Percentiles rank a stretch among this genome's conserved stretches.
phyloP scores from a whole-genome alignment of 2,888 invertebrate species.

The Limnephilus rhombicus region DNA sequence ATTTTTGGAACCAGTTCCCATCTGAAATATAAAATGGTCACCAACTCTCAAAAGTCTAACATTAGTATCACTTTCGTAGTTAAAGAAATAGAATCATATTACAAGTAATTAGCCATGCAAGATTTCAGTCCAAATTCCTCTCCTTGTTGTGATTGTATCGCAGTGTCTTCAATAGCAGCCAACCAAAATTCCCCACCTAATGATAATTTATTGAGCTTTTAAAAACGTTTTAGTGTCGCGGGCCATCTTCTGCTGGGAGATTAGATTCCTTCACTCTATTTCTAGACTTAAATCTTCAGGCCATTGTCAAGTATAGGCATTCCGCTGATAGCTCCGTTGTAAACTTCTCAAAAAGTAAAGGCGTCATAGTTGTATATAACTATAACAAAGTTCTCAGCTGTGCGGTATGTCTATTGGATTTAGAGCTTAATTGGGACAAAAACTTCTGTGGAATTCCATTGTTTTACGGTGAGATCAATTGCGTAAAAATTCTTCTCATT shows the following conservation, averaged over 20 bases:
- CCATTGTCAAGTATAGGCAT: not conserved
- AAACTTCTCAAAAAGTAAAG: not conserved
- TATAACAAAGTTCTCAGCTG: no score
- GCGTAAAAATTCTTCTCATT: not conserved
- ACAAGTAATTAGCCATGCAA: not conserved
- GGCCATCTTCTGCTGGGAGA: not conserved
- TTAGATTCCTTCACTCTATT: not conserved
- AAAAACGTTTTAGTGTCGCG: not conserved
- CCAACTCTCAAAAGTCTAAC: no score
- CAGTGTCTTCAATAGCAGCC: not conserved
- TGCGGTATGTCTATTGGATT: not conserved
- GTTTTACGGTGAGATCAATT: not conserved
- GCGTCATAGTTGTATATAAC: no score
- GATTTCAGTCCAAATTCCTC: not conserved
- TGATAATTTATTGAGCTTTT: constrained; percentile 1
- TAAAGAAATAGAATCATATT: no score
- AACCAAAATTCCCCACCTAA: not conserved
- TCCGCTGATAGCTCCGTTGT: not conserved
- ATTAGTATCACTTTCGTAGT: no score
- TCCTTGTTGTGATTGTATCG: not conserved
- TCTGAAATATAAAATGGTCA: no score
- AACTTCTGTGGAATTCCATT: no score
- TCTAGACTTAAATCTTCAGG: not conserved
- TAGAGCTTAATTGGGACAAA: not conserved
- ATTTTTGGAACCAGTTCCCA: no score